A percentile compares a stretch with the other conserved stretches of the same genome.
Evolutionary conservation across 2,113 vertebrate species (phyloP).

Genomic region (Sardina pilchardus): DNA sequence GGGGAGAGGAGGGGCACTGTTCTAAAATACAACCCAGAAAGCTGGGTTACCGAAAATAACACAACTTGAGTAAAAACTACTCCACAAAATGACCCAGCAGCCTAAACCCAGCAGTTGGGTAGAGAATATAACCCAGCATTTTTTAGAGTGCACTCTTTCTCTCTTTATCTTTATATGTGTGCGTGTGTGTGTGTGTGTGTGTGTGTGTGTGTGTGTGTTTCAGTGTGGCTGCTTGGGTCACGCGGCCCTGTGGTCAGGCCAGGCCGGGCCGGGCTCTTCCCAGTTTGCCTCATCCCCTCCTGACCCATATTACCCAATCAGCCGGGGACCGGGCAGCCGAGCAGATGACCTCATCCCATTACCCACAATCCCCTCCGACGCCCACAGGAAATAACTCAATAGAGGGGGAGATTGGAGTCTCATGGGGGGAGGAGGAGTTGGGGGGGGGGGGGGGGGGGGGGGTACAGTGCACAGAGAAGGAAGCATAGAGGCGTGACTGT

Average conservation of each 20-base stretch:
- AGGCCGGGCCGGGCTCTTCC: neutral
- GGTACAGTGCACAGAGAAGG: no score
- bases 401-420: neutral
- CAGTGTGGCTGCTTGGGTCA: neutral
- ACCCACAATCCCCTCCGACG: neutral
- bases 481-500: neutral
- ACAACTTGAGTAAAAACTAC: no score
- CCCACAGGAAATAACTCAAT: slow-evolving; percentile 9
- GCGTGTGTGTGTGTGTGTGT: no score
- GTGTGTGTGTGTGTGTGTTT: neutral
- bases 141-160: no score
- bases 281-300: neutral
- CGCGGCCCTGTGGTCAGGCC: neutral
- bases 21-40: no score
- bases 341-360: neutral
- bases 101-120: no score
- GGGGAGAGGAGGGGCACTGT: no score
- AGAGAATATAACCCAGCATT: no score
- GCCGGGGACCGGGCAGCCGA: neutral
- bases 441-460: no score
- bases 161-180: no score
- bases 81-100: no score
- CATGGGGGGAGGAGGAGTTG: neutral
- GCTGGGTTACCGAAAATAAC: no score
- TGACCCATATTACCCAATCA: neutral